A percentile compares a stretch with the other conserved stretches of the same genome.
Evolutionary conservation across 2,888 invertebrate genomes (phyloP).

Genomic region (Caenorhabditis doughertyi): DNA sequence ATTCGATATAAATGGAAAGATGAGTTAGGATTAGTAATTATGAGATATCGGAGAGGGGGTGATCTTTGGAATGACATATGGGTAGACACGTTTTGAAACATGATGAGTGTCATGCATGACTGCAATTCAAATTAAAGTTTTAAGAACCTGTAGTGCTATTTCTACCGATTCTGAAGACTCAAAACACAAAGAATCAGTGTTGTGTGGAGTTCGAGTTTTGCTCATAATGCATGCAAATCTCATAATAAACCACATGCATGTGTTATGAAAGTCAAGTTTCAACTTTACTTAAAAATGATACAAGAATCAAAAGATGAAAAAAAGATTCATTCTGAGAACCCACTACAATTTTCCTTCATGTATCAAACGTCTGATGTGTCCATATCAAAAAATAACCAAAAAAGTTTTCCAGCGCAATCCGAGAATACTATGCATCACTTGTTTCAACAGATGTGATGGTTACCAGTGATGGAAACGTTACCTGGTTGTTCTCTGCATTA

Average conservation of each 20-base stretch:
- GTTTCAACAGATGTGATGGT: constrained; percentile 86
- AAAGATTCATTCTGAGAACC: too few species aligned
- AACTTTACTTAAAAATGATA: too few species aligned
- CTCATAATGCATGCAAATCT: too few species aligned
- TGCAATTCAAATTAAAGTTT: constrained; percentile 2
- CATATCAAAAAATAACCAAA: not conserved
- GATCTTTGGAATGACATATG: constrained; percentile 29
- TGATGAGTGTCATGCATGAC: constrained; percentile 24
- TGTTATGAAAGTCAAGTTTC: too few species aligned
- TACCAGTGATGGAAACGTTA: constrained; percentile 85
- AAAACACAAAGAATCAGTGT: too few species aligned
- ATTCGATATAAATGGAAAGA: constrained; percentile 18
- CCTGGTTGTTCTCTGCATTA: constrained; percentile 86
- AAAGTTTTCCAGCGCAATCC: constrained; percentile 82
- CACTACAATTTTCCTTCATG: too few species aligned
- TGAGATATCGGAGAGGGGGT: not conserved
- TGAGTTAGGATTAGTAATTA: constrained; percentile 16
- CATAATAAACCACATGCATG: too few species aligned
- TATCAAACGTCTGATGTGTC: not conserved
- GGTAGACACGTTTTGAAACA: constrained; percentile 19
- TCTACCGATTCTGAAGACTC: too few species aligned
- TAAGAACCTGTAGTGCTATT: too few species aligned
- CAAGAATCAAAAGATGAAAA: too few species aligned
- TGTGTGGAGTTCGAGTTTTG: too few species aligned
- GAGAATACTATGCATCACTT: constrained; percentile 84